phyloP scores from a whole-genome alignment of 2,113 vertebrate species.

The Sinocyclocheilus grahami region DNA sequence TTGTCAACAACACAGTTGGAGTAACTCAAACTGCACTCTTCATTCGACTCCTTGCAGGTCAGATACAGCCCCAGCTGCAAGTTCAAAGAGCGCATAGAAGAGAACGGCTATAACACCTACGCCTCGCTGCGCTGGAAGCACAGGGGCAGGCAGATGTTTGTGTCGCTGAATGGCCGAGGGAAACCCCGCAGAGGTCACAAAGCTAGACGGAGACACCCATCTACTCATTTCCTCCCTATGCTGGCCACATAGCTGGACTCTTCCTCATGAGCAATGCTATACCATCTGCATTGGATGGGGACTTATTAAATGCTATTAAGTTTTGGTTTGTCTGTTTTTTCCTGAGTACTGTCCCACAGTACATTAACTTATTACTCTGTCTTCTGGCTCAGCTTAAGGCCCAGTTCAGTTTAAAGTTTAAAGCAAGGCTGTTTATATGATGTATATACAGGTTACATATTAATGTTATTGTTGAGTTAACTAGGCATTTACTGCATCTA shows the following conservation, averaged over 20 bases:
- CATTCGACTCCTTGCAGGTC: conserved; percentile 70
- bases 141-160: conserved; percentile 86
- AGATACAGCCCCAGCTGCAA: conserved; percentile 87
- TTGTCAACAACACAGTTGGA: neutral
- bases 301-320: conserved; percentile 18
- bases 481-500: conserved; percentile 24
- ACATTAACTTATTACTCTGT: conserved; percentile 75
- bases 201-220: conserved; percentile 83
- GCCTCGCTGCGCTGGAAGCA: conserved; percentile 86
- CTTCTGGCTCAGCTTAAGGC: conserved; percentile 58
- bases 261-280: conserved; percentile 46
- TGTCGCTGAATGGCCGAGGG: conserved; percentile 84
- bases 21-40: neutral
- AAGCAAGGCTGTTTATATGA: conserved; percentile 56
- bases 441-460: conserved; percentile 39
- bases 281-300: conserved; percentile 68
- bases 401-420: conserved; percentile 37
- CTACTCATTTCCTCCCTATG: conserved; percentile 92
- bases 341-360: conserved; percentile 66
- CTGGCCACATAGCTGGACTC: conserved; percentile 77
- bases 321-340: conserved; percentile 24
- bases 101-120: conserved; percentile 94
- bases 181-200: conserved; percentile 78
- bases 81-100: conserved; percentile 91
- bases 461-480: conserved; percentile 46